These are phyloP conservation scores for Chaenocephalus aceratus DNA, from an alignment of 2,113 vertebrate species.

Conservation along the genomic window DNA sequence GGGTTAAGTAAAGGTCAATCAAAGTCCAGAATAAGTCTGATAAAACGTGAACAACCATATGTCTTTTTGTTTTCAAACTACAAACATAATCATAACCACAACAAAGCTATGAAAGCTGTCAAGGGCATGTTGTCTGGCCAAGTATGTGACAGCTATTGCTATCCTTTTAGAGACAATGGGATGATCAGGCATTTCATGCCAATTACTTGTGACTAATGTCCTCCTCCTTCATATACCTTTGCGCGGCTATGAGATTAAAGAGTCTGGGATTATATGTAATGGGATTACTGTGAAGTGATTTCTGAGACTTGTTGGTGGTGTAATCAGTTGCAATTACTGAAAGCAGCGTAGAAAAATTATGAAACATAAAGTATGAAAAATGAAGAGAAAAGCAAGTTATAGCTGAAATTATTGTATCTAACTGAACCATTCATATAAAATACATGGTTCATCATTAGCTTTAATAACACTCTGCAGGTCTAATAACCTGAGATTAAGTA, in stretches of 20 bases:
- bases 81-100: slow-evolving; percentile 12
- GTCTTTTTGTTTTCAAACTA: neutral
- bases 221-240: slow-evolving; percentile 42
- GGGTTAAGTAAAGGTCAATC: slow-evolving; percentile 7
- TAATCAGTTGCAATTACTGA: slow-evolving; percentile 48
- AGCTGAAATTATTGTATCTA: neutral
- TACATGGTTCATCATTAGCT: neutral
- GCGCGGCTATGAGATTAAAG: slow-evolving; percentile 61
- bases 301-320: slow-evolving; percentile 37
- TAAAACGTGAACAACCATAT: neutral
- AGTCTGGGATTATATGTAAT: slow-evolving; percentile 53
- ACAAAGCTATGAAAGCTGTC: slow-evolving; percentile 12
- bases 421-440: neutral
- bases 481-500: neutral
- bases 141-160: slow-evolving; percentile 39
- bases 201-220: slow-evolving; percentile 64
- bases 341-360: neutral
- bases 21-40: neutral
- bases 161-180: slow-evolving; percentile 35
- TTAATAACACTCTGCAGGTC: neutral
- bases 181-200: slow-evolving; percentile 60
- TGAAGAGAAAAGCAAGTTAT: neutral
- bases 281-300: slow-evolving; percentile 54
- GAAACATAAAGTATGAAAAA: neutral
- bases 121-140: slow-evolving; percentile 16